A percentile compares a stretch with the other conserved stretches of the same genome.
Evolutionary conservation across 1,140 invertebrate genomes (phyloP).

Genomic region (Bradysia coprophila): DNA sequence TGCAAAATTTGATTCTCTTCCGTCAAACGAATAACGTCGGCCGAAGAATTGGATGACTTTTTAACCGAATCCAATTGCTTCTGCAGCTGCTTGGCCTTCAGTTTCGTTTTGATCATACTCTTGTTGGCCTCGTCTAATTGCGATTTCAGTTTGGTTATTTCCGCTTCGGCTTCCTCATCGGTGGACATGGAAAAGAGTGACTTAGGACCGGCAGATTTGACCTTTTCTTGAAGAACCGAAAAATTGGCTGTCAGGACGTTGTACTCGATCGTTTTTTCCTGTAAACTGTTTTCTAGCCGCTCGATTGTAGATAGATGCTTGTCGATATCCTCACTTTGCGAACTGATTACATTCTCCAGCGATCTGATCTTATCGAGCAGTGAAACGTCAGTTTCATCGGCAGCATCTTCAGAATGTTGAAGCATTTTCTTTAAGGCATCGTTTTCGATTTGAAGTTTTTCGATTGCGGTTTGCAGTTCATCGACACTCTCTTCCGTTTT

Average conservation of each 20-base stretch:
- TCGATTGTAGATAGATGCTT: conserved; percentile 15
- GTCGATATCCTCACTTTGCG: conserved; percentile 26
- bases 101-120: conserved; percentile 67
- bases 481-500: conserved; percentile 9
- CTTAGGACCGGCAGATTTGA: conserved; percentile 19
- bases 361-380: conserved; percentile 25
- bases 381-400: conserved; percentile 10
- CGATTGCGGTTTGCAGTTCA: conserved; percentile 7
- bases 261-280: conserved; percentile 29
- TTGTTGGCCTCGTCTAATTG: conserved; percentile 58
- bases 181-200: conserved; percentile 19
- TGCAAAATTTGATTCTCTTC: conserved; percentile 41
- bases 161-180: conserved; percentile 21
- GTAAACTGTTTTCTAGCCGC: conserved; percentile 22
- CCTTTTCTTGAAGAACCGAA: conserved; percentile 31
- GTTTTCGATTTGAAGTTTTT: conserved; percentile 10
- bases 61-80: conserved; percentile 62
- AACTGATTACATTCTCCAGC: conserved; percentile 26
- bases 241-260: conserved; percentile 22
- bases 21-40: conserved; percentile 39
- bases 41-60: conserved; percentile 46
- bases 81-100: conserved; percentile 65
- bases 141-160: conserved; percentile 37
- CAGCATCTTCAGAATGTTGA: conserved; percentile 4
- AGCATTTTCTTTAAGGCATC: conserved; percentile 5